A percentile compares a stretch with the other conserved stretches of the same genome.
These are phyloP conservation scores for Neuroscelio doddi DNA, from an alignment of 2,888 invertebrate species.

Conservation along the genomic window DNA sequence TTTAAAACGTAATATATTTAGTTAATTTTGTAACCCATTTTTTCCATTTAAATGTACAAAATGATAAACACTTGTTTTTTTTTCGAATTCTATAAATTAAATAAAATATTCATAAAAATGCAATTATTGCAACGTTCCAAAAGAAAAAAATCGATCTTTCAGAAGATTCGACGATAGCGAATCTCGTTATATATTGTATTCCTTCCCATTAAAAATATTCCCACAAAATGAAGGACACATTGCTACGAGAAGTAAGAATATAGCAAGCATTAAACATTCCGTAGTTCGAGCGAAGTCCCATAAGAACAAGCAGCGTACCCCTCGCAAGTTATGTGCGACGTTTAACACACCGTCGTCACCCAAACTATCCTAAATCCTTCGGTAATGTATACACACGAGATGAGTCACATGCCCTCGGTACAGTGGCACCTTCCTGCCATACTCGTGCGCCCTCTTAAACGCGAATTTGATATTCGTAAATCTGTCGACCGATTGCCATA, in stretches of 20 bases:
- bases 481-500: conserved; percentile 68
- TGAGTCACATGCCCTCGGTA: conserved; percentile 39
- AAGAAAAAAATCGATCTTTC: too few relatives aligned
- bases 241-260: too few relatives aligned
- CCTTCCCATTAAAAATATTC: too few relatives aligned
- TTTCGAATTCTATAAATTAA: too few relatives aligned
- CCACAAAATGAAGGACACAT: conserved; percentile 15
- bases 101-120: too few relatives aligned
- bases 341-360: conserved; percentile 48
- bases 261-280: conserved; percentile 5
- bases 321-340: conserved; percentile 41
- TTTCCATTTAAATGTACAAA: too few relatives aligned
- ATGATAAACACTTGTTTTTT: too few relatives aligned
- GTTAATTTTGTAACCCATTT: too few relatives aligned
- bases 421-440: conserved; percentile 39
- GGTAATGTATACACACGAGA: conserved; percentile 56
- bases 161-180: too few relatives aligned
- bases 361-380: conserved; percentile 52
- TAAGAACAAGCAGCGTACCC: conserved; percentile 10
- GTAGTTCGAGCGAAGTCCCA: conserved; percentile 10
- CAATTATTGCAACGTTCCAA: too few relatives aligned
- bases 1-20: too few relatives aligned
- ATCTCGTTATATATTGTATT: too few relatives aligned
- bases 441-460: conserved; percentile 56
- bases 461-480: conserved; percentile 71